Evolutionary conservation across 2,113 vertebrate species (phyloP).

Genomic region (Gavia stellata): DNA sequence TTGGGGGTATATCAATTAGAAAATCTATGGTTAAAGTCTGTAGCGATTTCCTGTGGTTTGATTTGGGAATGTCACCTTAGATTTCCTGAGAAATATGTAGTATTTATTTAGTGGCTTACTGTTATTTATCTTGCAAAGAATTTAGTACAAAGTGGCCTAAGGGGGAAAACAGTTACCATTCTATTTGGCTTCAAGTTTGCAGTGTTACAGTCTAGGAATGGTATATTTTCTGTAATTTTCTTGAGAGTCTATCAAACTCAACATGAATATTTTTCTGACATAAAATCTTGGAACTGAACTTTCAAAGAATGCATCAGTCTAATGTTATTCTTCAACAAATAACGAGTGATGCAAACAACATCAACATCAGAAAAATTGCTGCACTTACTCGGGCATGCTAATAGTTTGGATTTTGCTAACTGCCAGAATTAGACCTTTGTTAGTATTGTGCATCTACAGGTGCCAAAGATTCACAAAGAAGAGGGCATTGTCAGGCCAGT

Average conservation of each 20-base stretch:
- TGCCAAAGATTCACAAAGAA: slow-evolving; percentile 32
- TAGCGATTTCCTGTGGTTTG: slow-evolving; percentile 21
- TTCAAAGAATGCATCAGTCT: background rate
- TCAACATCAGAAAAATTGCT: background rate
- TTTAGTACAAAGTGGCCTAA: background rate
- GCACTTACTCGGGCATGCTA: background rate
- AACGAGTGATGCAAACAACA: background rate
- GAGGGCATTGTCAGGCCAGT: slow-evolving; percentile 44
- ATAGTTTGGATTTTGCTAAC: background rate
- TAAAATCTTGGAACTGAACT: background rate
- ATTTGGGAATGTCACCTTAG: background rate
- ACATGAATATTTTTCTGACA: background rate
- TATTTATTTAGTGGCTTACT: background rate
- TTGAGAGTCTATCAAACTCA: background rate
- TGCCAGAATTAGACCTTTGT: slow-evolving; percentile 49
- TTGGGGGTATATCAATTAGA: background rate
- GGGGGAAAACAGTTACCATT: background rate
- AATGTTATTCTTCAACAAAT: background rate
- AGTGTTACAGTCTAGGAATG: background rate
- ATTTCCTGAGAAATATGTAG: background rate
- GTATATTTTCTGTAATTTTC: background rate
- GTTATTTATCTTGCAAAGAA: background rate
- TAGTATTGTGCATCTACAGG: slow-evolving; percentile 58
- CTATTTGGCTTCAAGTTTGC: background rate
- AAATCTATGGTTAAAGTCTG: background rate